Conservation (phyloP, 23 tunicate genomes). For the Halocynthia roretzi region DNA sequence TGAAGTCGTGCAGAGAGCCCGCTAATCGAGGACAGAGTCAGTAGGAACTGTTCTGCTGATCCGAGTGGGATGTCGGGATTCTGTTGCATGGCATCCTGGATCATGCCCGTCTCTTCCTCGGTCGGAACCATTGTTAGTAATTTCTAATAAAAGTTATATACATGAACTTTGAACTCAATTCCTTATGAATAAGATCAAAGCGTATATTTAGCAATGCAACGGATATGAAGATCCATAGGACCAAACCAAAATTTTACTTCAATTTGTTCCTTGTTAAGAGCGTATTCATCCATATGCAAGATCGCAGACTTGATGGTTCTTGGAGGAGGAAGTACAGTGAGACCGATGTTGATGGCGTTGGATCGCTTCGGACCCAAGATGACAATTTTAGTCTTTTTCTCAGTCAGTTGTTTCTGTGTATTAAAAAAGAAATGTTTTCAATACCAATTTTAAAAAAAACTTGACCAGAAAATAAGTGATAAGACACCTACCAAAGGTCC, state of each 20-base stretch:
- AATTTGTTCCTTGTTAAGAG: constrained; percentile 95
- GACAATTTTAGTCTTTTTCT: constrained; percentile 62
- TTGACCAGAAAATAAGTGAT: background rate
- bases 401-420: constrained; percentile 61
- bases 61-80: constrained; percentile 94
- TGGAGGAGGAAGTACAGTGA: constrained; percentile 87
- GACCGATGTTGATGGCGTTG: constrained; percentile 95
- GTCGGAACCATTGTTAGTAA: constrained; percentile 86
- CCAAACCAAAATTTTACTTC: constrained; percentile 34
- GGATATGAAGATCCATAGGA: background rate
- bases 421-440: background rate
- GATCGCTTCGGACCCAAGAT: constrained; percentile 95
- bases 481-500: constrained; percentile 25
- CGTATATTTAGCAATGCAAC: too few species aligned
- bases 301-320: constrained; percentile 96
- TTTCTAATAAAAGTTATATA: constrained; percentile 37
- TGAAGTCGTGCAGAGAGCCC: constrained; percentile 86
- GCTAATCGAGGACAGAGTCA: constrained; percentile 79
- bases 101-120: constrained; percentile 78
- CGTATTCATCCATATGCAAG: constrained; percentile 88
- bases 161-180: background rate
- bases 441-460: background rate
- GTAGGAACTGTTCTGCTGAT: constrained; percentile 93
- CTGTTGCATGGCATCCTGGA: constrained; percentile 90
- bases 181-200: background rate